A percentile compares a stretch with the other conserved stretches of the same genome.
Evolutionary conservation across 1,140 invertebrate species (phyloP).

Genomic region (Eubasilissa regina): DNA sequence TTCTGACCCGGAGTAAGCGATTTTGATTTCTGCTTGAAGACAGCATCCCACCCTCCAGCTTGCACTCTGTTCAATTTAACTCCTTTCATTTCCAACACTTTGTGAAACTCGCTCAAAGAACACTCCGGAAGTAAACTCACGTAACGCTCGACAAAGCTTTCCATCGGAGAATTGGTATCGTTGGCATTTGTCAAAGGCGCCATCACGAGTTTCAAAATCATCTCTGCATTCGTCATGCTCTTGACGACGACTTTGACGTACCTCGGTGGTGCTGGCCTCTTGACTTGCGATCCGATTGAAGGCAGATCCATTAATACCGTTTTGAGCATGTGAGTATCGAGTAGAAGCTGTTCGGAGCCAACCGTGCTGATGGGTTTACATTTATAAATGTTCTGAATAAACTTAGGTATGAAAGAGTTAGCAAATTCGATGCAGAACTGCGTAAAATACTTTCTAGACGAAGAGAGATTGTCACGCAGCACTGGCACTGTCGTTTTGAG

Average conservation of each 20-base stretch:
- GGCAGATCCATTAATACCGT: constrained; percentile 96
- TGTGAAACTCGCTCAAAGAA: constrained; percentile 93
- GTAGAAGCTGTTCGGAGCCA: constrained; percentile 96
- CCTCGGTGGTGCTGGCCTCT: constrained; percentile 88
- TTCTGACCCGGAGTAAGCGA: constrained; percentile 12
- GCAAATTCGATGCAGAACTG: constrained; percentile 98
- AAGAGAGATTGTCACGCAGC: constrained; percentile 93
- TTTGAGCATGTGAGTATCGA: constrained; percentile 98
- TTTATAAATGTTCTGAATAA: constrained; percentile 93
- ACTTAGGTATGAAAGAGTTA: constrained; percentile 96
- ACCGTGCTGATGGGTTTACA: constrained; percentile 94
- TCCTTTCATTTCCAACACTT: constrained; percentile 97
- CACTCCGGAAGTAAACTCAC: constrained; percentile 92
- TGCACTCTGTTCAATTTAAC: constrained; percentile 70
- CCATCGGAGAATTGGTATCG: constrained; percentile 64
- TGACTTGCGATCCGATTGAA: constrained; percentile 90
- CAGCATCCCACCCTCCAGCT: constrained; percentile 58
- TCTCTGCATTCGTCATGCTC: constrained; percentile 98
- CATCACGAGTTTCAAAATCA: constrained; percentile 99
- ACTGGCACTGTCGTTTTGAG: constrained; percentile 91
- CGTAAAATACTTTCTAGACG: constrained; percentile 97
- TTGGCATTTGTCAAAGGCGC: constrained; percentile 90
- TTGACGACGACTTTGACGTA: constrained; percentile 93
- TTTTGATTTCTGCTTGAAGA: constrained; percentile 56
- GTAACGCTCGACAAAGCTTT: constrained; percentile 91